Percentiles rank a stretch among this genome's conserved stretches.
phyloP scores from a whole-genome alignment of 2,113 vertebrate species.

The Symphodus melops region DNA sequence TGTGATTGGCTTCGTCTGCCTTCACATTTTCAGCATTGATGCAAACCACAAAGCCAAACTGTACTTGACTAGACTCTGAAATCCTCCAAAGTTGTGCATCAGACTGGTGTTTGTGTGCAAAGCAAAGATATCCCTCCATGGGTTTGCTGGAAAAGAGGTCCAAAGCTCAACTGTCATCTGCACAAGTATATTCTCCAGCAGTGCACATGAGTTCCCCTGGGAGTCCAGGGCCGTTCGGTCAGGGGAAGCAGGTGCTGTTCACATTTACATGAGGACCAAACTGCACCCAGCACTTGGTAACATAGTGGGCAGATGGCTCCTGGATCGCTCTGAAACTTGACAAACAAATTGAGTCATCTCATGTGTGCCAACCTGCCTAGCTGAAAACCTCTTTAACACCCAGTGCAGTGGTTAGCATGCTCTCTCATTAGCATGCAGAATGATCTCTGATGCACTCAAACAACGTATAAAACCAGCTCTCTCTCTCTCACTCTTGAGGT shows the following conservation, averaged over 20 bases:
- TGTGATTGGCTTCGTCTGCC: not conserved
- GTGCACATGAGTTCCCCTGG: slow-evolving; percentile 4
- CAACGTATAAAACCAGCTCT: not conserved
- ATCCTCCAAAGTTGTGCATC: not conserved
- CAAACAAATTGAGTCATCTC: too few relatives aligned
- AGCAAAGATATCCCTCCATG: not conserved
- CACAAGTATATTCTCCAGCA: not conserved
- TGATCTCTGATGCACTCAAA: not conserved
- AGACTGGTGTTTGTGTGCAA: not conserved
- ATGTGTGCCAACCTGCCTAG: too few relatives aligned
- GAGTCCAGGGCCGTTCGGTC: slow-evolving; percentile 7
- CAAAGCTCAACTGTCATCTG: slow-evolving; percentile 12
- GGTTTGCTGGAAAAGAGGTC: not conserved
- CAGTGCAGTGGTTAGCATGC: too few relatives aligned
- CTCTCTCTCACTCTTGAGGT: not conserved
- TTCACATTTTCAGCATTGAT: not conserved
- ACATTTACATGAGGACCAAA: slow-evolving; percentile 17
- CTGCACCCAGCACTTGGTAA: not conserved
- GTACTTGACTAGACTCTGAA: not conserved
- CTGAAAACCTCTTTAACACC: too few relatives aligned
- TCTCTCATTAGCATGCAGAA: not conserved
- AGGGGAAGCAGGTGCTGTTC: slow-evolving; percentile 16
- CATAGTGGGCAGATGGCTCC: slow-evolving; percentile 14
- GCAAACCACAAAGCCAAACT: not conserved
- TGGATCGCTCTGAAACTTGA: not conserved